Percentiles rank a stretch among this genome's conserved stretches.
phyloP scores from a whole-genome alignment of 2,888 invertebrate species.

The Dolichopus griseipennis region DNA sequence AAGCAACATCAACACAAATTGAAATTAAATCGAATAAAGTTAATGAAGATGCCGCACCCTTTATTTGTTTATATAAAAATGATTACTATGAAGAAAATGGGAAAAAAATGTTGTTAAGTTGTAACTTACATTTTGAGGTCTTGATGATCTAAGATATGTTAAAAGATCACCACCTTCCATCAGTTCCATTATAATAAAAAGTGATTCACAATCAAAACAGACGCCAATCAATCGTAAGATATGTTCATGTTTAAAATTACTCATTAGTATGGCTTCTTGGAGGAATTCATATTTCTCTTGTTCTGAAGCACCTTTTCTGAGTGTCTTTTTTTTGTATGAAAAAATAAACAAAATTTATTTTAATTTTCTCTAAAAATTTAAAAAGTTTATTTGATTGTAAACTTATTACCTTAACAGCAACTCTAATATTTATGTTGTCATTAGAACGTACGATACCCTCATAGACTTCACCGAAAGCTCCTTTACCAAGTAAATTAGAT shows the following conservation, averaged over 20 bases:
- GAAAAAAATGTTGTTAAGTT: not conserved
- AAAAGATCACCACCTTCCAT: slow-evolving; percentile 97
- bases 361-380: slow-evolving; percentile 7
- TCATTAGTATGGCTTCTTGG: slow-evolving; percentile 95
- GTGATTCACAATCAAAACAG: slow-evolving; percentile 86
- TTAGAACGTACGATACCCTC: slow-evolving; percentile 72
- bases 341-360: slow-evolving; percentile 11
- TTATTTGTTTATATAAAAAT: slow-evolving; percentile 16
- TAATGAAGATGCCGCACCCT: slow-evolving; percentile 58
- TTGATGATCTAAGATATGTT: slow-evolving; percentile 75
- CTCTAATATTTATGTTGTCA: slow-evolving; percentile 58
- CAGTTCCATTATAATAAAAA: slow-evolving; percentile 89
- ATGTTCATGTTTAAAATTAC: slow-evolving; percentile 93
- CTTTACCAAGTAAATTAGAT: slow-evolving; percentile 84
- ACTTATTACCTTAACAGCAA: slow-evolving; percentile 75
- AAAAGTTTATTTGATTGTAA: not conserved
- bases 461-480: slow-evolving; percentile 96
- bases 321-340: slow-evolving; percentile 50
- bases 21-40: slow-evolving; percentile 74
- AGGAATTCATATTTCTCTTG: slow-evolving; percentile 88
- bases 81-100: not conserved
- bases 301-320: slow-evolving; percentile 83
- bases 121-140: slow-evolving; percentile 56
- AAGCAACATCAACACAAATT: slow-evolving; percentile 93
- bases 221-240: slow-evolving; percentile 89